phyloP scores from a whole-genome alignment of 2,113 vertebrate genomes.

The Epinephelus fuscoguttatus region DNA sequence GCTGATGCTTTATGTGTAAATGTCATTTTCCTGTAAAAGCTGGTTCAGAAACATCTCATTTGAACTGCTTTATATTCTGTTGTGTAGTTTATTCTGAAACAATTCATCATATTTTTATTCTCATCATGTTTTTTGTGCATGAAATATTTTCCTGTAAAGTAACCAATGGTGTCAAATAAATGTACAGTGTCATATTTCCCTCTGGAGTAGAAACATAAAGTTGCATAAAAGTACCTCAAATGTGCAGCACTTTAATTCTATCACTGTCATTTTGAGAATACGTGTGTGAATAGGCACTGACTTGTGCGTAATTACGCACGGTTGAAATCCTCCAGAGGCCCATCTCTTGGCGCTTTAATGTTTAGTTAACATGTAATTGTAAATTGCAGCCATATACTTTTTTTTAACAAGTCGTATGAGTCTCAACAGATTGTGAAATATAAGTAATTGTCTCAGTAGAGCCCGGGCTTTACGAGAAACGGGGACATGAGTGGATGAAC shows the following conservation, averaged over 20 bases:
- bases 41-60: neutral
- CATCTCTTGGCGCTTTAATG: neutral
- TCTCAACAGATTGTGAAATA: neutral
- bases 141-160: neutral
- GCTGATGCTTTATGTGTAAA: neutral
- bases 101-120: neutral
- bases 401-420: constrained; percentile 19
- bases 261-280: neutral
- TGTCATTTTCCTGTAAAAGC: neutral
- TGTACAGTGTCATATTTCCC: neutral
- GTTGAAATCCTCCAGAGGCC: neutral
- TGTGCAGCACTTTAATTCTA: neutral
- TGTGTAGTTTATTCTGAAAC: neutral
- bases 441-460: neutral
- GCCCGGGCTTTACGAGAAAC: neutral
- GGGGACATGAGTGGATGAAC: neutral
- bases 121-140: neutral
- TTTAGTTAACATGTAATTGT: constrained; percentile 3
- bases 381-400: constrained; percentile 4
- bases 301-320: constrained; percentile 36
- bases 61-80: neutral
- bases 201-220: neutral
- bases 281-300: neutral
- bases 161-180: neutral
- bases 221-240: neutral